A percentile compares a stretch with the other conserved stretches of the same genome.
These are phyloP conservation scores for Cryptophagus acutangulus DNA, from an alignment of 2,888 invertebrate species.

Conservation along the genomic window DNA sequence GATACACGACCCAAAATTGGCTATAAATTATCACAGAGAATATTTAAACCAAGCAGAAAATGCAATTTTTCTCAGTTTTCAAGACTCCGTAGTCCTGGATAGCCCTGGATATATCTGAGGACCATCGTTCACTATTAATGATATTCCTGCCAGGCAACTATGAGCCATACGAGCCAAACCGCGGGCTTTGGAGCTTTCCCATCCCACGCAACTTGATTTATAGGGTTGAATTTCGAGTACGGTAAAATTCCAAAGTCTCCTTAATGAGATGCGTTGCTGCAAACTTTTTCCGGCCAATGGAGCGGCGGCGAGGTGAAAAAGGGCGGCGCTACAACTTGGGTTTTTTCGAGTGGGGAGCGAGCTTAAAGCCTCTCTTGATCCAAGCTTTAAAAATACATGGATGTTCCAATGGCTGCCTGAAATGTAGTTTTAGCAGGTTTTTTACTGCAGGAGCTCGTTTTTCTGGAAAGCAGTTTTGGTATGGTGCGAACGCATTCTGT, in stretches of 20 bases:
- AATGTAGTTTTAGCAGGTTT: constrained; percentile 45
- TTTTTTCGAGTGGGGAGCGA: constrained; percentile 44
- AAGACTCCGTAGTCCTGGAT: constrained; percentile 35
- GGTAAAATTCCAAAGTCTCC: constrained; percentile 47
- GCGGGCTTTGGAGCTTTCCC: constrained; percentile 24
- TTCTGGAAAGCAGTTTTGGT: constrained; percentile 45
- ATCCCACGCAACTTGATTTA: constrained; percentile 41
- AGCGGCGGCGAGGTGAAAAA: constrained; percentile 30
- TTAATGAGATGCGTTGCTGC: constrained; percentile 47
- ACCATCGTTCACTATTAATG: constrained; percentile 43
- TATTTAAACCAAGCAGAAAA: too few species aligned
- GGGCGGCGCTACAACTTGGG: constrained; percentile 38
- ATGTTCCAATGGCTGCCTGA: constrained; percentile 48
- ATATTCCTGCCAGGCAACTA: constrained; percentile 33
- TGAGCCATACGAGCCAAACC: constrained; percentile 32
- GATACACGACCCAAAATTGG: constrained; percentile 37
- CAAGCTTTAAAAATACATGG: constrained; percentile 45
- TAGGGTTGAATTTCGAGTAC: constrained; percentile 44
- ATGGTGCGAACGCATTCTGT: constrained; percentile 33
- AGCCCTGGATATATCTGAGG: constrained; percentile 22
- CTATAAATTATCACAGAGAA: constrained; percentile 36
- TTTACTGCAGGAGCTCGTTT: constrained; percentile 36
- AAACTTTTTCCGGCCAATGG: constrained; percentile 48
- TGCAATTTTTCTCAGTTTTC: constrained; percentile 43
- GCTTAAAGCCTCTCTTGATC: constrained; percentile 44